Conservation (phyloP, 2,797 vertebrate genomes). For the Selene dorsalis region DNA sequence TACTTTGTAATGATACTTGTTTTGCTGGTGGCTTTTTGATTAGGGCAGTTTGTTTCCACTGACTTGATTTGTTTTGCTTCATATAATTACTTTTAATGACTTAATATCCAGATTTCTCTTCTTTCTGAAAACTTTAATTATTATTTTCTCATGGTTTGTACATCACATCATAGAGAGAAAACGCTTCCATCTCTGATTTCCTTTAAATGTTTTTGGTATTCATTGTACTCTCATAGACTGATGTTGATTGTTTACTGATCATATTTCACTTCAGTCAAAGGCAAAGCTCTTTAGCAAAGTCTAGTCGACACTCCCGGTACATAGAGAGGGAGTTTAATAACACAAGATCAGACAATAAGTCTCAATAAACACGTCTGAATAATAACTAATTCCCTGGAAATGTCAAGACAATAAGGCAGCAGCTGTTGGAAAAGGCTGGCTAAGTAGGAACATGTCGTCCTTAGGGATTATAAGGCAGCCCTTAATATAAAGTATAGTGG, state of each 20-base stretch:
- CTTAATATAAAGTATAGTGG: slow-evolving; percentile 56
- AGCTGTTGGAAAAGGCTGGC: slow-evolving; percentile 75
- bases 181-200: background rate
- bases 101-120: background rate
- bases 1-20: slow-evolving; percentile 19
- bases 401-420: slow-evolving; percentile 80
- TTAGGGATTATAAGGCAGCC: slow-evolving; percentile 61
- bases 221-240: background rate
- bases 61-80: background rate
- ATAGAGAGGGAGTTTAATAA: slow-evolving; percentile 71
- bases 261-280: slow-evolving; percentile 40
- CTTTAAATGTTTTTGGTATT: background rate
- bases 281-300: slow-evolving; percentile 46
- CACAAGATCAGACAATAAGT: slow-evolving; percentile 71
- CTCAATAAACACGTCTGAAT: slow-evolving; percentile 77
- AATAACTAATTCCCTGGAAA: slow-evolving; percentile 81
- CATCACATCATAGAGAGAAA: background rate
- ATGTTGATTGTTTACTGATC: slow-evolving; percentile 30
- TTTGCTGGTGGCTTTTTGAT: slow-evolving; percentile 20
- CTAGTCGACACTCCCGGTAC: slow-evolving; percentile 1
- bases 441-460: slow-evolving; percentile 66
- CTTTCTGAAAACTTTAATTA: background rate
- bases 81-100: background rate
- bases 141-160: background rate
- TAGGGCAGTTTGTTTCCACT: slow-evolving; percentile 10